Base-by-base conservation (phyloP, 2,113 vertebrate species). In the Heterotilapia buettikoferi region DNA sequence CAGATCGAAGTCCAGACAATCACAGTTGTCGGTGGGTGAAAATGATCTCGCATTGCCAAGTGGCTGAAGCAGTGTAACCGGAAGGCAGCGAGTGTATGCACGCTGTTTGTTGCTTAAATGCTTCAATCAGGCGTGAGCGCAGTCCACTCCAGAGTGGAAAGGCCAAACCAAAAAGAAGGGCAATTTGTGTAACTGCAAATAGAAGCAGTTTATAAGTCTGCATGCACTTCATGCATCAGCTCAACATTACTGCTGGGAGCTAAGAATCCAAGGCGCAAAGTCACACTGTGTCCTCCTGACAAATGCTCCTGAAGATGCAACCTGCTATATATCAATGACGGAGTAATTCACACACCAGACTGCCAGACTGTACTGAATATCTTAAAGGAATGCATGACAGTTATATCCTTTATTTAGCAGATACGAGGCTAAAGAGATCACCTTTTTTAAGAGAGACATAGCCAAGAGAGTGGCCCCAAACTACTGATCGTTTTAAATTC, bases 1-100 rank as follows among this genome's bases (percentile, higher is more conserved):
- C 95, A 94, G 88, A 93, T 90, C 29, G 31, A 78, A 85, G 87
- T 91, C 94, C 93, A 95, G 94, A 95, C 95, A 94, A 93, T 95
- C 92, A 88, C 95, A 95, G 93, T 95, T 94, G 94, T 96, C 92
- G 89, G 94, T 92, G 93, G 94, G 94, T 93, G 95, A 95, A 95
- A 92, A 88, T 85, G n/a, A 94, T 87, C 87, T 79, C 80, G 6
- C 82, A 1, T 88, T 93, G 93, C 95, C 94, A 95, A 95, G 87
- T 79, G 85, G 85, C 83, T 92, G 88, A 89, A 90, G 54, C 87
- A 56, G 84, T 71, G 80, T 52, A 89, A 61, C 63, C 61, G 78
- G 88, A 90, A 91, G 66, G 61, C 80, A 50, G 33, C 19, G 43
- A 88, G 45, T 87, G 87, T 80, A 56, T 53, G 47, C 61, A 85